Conservation (phyloP, 1,140 invertebrate genomes). For the Aricia agestis region DNA sequence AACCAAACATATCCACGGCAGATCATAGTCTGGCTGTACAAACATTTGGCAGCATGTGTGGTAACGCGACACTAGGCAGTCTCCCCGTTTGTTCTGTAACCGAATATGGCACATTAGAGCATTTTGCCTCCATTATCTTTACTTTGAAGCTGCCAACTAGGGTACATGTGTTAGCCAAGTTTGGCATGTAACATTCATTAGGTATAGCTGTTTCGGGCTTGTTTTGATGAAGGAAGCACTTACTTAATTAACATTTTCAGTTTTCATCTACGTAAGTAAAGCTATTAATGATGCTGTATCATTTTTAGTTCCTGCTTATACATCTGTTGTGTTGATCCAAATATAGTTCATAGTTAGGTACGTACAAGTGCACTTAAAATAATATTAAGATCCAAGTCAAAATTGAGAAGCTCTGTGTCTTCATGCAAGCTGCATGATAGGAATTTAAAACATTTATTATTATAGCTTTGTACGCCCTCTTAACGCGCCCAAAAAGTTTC, state of each 20-base stretch:
- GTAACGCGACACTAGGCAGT: conserved; percentile 54
- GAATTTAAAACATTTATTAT: no score
- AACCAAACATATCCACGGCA: conserved; percentile 14
- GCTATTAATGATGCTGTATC: neutral
- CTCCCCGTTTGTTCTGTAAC: conserved; percentile 57
- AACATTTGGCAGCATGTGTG: conserved; percentile 51
- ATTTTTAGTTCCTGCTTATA: neutral
- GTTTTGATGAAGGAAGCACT: neutral
- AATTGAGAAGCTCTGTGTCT: no score
- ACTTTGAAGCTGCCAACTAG: conserved; percentile 61
- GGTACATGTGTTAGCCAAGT: conserved; percentile 37
- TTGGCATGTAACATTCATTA: conserved; percentile 8
- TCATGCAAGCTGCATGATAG: no score
- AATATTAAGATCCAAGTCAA: no score
- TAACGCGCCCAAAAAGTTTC: no score
- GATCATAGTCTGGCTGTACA: conserved; percentile 32
- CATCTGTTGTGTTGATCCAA: no score
- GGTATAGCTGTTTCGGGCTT: neutral
- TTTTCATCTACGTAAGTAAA: neutral
- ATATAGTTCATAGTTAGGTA: no score
- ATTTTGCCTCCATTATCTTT: conserved; percentile 66
- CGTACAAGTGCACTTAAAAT: no score
- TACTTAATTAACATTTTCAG: neutral
- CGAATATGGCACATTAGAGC: conserved; percentile 62
- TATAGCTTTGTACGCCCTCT: no score